Conservation (phyloP, 1,140 invertebrate species). For the Probaryconus sp. region DNA sequence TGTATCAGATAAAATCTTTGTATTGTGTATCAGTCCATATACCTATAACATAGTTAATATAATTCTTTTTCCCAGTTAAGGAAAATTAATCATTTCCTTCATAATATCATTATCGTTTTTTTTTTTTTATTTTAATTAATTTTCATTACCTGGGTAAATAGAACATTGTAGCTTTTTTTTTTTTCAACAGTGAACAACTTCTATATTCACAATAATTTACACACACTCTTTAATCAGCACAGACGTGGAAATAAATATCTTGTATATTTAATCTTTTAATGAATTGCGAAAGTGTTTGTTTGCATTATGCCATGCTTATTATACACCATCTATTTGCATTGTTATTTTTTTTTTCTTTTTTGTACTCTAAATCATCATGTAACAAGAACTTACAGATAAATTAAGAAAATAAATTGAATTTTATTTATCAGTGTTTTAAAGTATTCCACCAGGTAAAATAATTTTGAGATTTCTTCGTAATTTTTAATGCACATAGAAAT, state of each 20-base stretch:
- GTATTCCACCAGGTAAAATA: too few species aligned
- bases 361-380: neutral
- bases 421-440: neutral
- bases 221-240: constrained; percentile 4
- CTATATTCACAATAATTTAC: constrained; percentile 21
- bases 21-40: constrained; percentile 1
- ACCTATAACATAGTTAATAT: too few species aligned
- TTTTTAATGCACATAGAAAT: neutral
- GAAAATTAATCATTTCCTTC: too few species aligned
- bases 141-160: constrained; percentile 4
- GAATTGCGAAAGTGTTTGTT: constrained; percentile 7
- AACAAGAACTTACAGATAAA: neutral
- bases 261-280: constrained; percentile 12
- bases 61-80: too few species aligned
- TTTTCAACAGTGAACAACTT: constrained; percentile 5
- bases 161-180: constrained; percentile 3
- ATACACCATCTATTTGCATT: too few species aligned
- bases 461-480: neutral
- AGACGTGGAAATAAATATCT: neutral
- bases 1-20: neutral
- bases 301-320: too few species aligned
- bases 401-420: neutral
- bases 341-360: neutral
- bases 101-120: too few species aligned
- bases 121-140: neutral